Conservation (phyloP, 2,888 invertebrate species). For the Synergus gifuensis region DNA sequence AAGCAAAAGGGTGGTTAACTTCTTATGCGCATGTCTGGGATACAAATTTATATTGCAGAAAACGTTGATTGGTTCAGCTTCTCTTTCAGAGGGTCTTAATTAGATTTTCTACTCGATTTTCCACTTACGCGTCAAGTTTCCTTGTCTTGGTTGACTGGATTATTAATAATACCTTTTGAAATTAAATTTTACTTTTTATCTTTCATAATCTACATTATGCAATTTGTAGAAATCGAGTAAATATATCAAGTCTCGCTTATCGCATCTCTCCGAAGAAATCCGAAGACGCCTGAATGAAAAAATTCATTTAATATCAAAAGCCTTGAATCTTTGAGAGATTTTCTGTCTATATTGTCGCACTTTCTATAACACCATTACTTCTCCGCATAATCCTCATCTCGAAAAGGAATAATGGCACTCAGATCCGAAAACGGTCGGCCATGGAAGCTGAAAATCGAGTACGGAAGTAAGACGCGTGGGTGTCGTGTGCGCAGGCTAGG, state of each 20-base stretch:
- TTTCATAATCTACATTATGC: no score
- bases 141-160: not conserved
- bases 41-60: not conserved
- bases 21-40: not conserved
- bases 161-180: not conserved
- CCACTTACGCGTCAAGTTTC: not conserved
- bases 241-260: no score
- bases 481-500: slow-evolving; percentile 38
- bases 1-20: not conserved
- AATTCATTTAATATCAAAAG: not conserved
- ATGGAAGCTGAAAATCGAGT: slow-evolving; percentile 30
- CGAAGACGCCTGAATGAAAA: not conserved
- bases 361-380: not conserved
- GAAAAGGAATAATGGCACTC: not conserved
- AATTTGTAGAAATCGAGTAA: no score
- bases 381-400: not conserved
- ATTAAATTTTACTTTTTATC: not conserved
- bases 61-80: slow-evolving; percentile 28
- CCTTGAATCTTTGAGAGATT: not conserved
- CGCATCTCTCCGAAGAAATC: no score
- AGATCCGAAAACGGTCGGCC: slow-evolving; percentile 20
- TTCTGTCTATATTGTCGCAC: not conserved
- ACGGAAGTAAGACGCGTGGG: slow-evolving; percentile 45
- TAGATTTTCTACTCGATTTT: not conserved
- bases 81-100: slow-evolving; percentile 7